Conservation (phyloP, 1,140 invertebrate species). For the Octopus sinensis region DNA sequence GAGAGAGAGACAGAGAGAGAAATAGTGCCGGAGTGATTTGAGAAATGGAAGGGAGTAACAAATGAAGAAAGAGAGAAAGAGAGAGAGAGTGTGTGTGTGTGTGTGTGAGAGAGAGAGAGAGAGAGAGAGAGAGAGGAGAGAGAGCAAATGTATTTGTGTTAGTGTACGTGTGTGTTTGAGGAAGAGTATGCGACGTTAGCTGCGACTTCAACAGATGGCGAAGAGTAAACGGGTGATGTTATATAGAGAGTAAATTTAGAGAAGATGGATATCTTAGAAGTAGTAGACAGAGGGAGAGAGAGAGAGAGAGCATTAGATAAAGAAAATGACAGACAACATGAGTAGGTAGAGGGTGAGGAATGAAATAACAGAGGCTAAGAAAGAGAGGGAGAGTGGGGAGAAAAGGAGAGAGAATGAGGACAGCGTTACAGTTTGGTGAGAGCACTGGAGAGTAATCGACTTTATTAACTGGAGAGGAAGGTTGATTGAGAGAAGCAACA, state of each 20-base stretch:
- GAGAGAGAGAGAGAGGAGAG: not conserved
- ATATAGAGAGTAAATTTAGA: not conserved
- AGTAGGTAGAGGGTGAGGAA: not conserved
- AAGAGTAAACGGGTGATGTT: not conserved
- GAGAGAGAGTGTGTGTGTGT: no score
- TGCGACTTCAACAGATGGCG: not conserved
- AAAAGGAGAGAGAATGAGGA: not conserved
- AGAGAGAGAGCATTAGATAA: not conserved
- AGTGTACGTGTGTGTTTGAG: not conserved
- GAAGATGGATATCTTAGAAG: not conserved
- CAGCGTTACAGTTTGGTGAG: not conserved
- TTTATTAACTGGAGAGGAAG: not conserved
- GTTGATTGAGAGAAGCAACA: not conserved
- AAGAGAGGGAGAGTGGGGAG: not conserved
- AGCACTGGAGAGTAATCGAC: not conserved
- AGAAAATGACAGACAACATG: not conserved
- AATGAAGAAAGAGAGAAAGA: no score
- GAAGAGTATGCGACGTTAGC: not conserved
- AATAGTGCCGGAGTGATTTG: no score
- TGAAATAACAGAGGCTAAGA: not conserved
- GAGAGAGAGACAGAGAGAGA: no score
- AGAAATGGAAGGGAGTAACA: no score
- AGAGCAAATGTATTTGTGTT: not conserved
- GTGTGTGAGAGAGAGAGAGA: no score
- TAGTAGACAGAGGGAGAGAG: not conserved